A percentile compares a stretch with the other conserved stretches of the same genome.
Evolutionary conservation across 2,797 vertebrate genomes (phyloP).

Genomic region (Leptatherina wallacei): DNA sequence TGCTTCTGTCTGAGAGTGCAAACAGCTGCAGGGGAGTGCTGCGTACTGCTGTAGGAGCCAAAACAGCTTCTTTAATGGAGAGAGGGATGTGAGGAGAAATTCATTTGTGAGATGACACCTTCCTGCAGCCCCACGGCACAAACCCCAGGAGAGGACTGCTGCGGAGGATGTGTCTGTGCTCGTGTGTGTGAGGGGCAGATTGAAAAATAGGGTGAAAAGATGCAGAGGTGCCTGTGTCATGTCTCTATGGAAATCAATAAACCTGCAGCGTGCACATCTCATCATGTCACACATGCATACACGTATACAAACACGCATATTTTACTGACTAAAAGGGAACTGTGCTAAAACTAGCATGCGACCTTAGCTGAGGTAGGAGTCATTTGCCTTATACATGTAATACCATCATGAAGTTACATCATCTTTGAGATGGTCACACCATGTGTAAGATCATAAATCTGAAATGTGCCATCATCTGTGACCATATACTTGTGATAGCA

Average conservation of each 20-base stretch:
- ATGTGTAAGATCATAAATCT: not conserved
- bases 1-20: slow-evolving; percentile 62
- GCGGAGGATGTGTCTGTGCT: slow-evolving; percentile 30
- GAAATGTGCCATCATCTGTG: not conserved
- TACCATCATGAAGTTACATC: not conserved
- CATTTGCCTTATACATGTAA: not conserved
- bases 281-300: slow-evolving; percentile 33
- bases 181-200: slow-evolving; percentile 19
- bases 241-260: slow-evolving; percentile 78
- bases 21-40: slow-evolving; percentile 71
- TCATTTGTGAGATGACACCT: slow-evolving; percentile 80
- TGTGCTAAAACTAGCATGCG: not conserved
- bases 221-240: slow-evolving; percentile 62
- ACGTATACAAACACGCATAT: slow-evolving; percentile 19
- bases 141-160: slow-evolving; percentile 64
- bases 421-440: not conserved
- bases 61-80: slow-evolving; percentile 76
- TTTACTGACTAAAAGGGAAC: not conserved
- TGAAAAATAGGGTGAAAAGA: slow-evolving; percentile 50
- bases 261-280: slow-evolving; percentile 43
- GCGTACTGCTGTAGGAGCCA: slow-evolving; percentile 57
- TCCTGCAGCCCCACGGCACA: slow-evolving; percentile 65
- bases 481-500: not conserved
- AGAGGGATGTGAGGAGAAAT: slow-evolving; percentile 76
- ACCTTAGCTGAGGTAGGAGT: no score